Base-by-base conservation (phyloP, 2,888 invertebrate species). In the Drosophila histrio region DNA sequence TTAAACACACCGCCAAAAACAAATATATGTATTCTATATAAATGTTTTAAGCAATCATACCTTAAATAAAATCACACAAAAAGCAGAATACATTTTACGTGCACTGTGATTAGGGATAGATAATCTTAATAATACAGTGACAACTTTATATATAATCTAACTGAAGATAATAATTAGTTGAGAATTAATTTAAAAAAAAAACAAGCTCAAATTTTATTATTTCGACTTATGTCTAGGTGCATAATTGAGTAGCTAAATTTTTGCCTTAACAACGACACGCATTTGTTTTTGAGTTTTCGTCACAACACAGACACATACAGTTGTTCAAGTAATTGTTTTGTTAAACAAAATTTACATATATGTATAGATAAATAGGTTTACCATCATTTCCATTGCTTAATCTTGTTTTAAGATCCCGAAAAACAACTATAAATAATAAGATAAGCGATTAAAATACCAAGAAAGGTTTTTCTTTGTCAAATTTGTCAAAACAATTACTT, bases 1-100 rank as follows among this genome's bases (percentile, higher is more conserved):
- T 57, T 62, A 70, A 63, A 54, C 56, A 67, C 61, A 85, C 69
- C 46, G 57, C 56, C 54, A 66, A 62, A 49, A 30, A 24, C n/a
- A 53, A 32, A 15, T 44, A 61, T 38, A 15, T 47, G 61, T 38
- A 26, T 44, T 38, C 11, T 47, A 70, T 38, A 26, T 44, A 44
- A 50, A 44, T 57, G 30, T 46, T 38, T 47, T 41, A 28, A 28
- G 11, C 11, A 52, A 15, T 53, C 39, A 15, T 28, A 38, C 19
- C 13, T 19, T 50, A 50, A 26, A 24, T 50, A 50, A n/a, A n/a
- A n/a, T 26, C 32, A 50, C n/a, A 38, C 30, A 13, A 13, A 21
- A 46, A n/a, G 30, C 21, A 32, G 32, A 21, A 47, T 13, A 36
- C 13, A 3, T 34, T 36, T 22, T 22, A 17, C 24, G 49, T 50